These are phyloP conservation scores for Ranitomeya imitator DNA, from an alignment of 2,113 vertebrate genomes.

Conservation along the genomic window DNA sequence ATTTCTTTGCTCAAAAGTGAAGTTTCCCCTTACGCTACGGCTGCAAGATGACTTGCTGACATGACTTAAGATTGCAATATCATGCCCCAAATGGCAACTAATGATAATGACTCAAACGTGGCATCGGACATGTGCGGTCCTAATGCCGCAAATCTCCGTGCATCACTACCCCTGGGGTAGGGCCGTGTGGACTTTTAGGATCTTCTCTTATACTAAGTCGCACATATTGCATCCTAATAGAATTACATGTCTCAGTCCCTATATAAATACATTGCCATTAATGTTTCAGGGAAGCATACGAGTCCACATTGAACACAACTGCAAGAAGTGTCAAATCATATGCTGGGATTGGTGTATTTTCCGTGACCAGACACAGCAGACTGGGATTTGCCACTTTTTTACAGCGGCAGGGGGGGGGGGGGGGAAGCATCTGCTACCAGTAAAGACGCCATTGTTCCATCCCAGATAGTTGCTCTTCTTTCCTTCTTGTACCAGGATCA, in stretches of 20 bases:
- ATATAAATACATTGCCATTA: constrained; percentile 65
- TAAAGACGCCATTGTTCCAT: constrained; percentile 81
- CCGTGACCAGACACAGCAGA: constrained; percentile 96
- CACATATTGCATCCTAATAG: constrained; percentile 62
- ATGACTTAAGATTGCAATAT: too few species aligned
- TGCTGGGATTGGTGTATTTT: constrained; percentile 82
- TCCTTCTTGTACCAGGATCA: constrained; percentile 76
- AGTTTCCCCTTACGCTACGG: too few species aligned
- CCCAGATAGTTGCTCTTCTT: constrained; percentile 83
- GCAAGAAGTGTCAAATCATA: constrained; percentile 89
- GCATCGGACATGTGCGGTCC: too few species aligned
- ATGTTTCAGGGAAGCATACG: constrained; percentile 70
- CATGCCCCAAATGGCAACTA: too few species aligned
- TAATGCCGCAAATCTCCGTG: too few species aligned
- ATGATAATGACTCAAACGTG: too few species aligned
- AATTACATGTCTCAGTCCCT: constrained; percentile 64
- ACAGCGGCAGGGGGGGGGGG: constrained; percentile 86
- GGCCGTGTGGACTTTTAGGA: background rate
- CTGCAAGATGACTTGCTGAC: too few species aligned
- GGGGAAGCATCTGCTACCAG: constrained; percentile 94
- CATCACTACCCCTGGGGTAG: too few species aligned
- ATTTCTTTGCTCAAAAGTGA: too few species aligned
- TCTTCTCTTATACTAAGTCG: background rate
- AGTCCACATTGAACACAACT: constrained; percentile 93
- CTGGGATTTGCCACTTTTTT: constrained; percentile 90